Evolutionary conservation across 2,113 vertebrate genomes (phyloP).

Genomic region (Ailuropoda melanoleuca): DNA sequence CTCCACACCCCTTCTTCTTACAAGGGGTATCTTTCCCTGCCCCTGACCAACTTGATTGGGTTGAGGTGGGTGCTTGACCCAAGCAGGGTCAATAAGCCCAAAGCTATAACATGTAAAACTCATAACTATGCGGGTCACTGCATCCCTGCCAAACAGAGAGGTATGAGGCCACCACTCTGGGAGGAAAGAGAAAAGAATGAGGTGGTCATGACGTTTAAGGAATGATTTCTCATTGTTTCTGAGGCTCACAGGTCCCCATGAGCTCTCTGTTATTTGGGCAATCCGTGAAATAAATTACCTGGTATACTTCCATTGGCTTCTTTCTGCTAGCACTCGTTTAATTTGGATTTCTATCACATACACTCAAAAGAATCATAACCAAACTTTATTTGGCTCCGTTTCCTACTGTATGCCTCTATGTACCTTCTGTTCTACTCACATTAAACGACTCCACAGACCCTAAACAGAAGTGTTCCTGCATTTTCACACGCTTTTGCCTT

Average conservation of each 20-base stretch:
- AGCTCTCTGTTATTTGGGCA: neutral
- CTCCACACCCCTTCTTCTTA: neutral
- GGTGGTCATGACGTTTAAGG: neutral
- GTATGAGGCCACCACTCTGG: neutral
- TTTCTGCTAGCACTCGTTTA: neutral
- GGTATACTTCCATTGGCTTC: neutral
- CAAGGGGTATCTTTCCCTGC: neutral
- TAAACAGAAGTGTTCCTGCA: neutral
- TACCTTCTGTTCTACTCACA: neutral
- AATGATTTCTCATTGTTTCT: neutral
- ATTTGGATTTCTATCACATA: neutral
- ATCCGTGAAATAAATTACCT: neutral
- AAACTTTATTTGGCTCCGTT: neutral
- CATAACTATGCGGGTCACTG: neutral
- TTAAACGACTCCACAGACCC: neutral
- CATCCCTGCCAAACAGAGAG: neutral
- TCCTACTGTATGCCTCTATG: neutral
- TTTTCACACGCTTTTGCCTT: neutral
- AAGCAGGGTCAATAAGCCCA: neutral
- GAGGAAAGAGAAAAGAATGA: neutral
- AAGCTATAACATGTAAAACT: neutral
- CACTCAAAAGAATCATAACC: neutral
- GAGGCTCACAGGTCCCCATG: neutral
- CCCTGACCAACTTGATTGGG: neutral
- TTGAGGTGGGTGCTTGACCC: neutral